A percentile compares a stretch with the other conserved stretches of the same genome.
Conservation (phyloP, 2,888 invertebrate genomes). For the Odontocolon sp. region DNA sequence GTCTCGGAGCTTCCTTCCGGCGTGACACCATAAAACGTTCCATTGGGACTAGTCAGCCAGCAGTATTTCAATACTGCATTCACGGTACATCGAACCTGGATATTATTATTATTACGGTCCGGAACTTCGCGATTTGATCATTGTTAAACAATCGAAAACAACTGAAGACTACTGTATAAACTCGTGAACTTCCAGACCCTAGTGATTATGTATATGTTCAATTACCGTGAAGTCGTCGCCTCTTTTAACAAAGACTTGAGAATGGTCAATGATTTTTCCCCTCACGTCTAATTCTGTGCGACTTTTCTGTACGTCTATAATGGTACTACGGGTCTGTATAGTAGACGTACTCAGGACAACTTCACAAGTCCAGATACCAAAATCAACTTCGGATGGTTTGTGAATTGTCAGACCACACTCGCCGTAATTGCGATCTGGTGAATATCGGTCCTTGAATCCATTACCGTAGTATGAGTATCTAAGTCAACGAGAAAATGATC, state of each 20-base stretch:
- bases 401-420: conserved; percentile 73
- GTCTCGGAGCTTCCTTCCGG: conserved; percentile 35
- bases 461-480: conserved; percentile 72
- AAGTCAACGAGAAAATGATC: conserved; percentile 7
- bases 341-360: conserved; percentile 41
- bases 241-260: conserved; percentile 67
- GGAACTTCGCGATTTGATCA: too few species aligned
- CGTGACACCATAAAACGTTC: conserved; percentile 67
- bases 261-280: not conserved
- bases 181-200: too few species aligned
- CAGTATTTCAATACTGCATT: conserved; percentile 71
- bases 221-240: conserved; percentile 70
- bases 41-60: conserved; percentile 75
- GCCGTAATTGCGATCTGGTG: conserved; percentile 34
- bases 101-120: too few species aligned
- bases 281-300: not conserved
- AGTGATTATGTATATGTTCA: not conserved
- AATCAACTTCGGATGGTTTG: conserved; percentile 66
- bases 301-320: conserved; percentile 31
- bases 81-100: conserved; percentile 71
- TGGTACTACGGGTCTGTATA: not conserved
- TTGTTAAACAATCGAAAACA: too few species aligned
- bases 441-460: conserved; percentile 52
- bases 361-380: conserved; percentile 73
- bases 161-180: too few species aligned